phyloP scores from a whole-genome alignment of 2,888 invertebrate species.

The Scrobipalpa costella region DNA sequence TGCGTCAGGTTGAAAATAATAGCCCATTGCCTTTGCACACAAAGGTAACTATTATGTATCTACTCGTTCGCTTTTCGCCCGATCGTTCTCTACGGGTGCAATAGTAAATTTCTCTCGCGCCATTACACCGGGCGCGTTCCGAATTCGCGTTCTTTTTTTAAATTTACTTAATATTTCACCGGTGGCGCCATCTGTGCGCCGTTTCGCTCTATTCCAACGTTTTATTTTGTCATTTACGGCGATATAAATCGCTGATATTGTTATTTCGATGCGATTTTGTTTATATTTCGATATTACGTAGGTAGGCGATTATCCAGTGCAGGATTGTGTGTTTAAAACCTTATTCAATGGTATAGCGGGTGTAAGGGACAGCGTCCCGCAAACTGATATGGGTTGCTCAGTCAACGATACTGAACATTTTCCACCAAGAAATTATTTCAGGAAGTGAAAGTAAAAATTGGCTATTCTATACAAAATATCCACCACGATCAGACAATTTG shows the following conservation, averaged over 20 bases:
- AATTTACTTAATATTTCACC: conserved; percentile 72
- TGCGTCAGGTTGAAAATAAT: conserved; percentile 1
- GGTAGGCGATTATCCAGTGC: not conserved
- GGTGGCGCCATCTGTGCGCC: conserved; percentile 68
- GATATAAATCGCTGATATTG: conserved; percentile 30
- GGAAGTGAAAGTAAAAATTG: too few relatives aligned
- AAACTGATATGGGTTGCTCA: too few relatives aligned
- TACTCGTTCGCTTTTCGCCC: conserved; percentile 19
- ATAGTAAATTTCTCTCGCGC: conserved; percentile 70
- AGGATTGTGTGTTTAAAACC: not conserved
- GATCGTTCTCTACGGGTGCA: conserved; percentile 33
- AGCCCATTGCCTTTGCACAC: conserved; percentile 9
- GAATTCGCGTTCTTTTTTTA: conserved; percentile 57
- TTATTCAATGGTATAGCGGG: not conserved
- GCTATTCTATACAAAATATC: too few relatives aligned
- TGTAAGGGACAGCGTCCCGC: too few relatives aligned
- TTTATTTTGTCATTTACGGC: conserved; percentile 40
- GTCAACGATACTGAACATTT: too few relatives aligned
- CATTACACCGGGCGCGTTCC: conserved; percentile 57
- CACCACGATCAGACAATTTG: too few relatives aligned
- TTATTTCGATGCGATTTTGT: conserved; percentile 21
- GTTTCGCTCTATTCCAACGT: conserved; percentile 48
- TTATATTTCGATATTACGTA: conserved; percentile 10
- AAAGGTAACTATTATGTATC: conserved; percentile 25
- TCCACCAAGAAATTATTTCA: too few relatives aligned